Percentiles rank a stretch among this genome's conserved stretches.
These are phyloP conservation scores for Siniperca obscura DNA, from an alignment of 2,797 vertebrate genomes.

Conservation along the genomic window DNA sequence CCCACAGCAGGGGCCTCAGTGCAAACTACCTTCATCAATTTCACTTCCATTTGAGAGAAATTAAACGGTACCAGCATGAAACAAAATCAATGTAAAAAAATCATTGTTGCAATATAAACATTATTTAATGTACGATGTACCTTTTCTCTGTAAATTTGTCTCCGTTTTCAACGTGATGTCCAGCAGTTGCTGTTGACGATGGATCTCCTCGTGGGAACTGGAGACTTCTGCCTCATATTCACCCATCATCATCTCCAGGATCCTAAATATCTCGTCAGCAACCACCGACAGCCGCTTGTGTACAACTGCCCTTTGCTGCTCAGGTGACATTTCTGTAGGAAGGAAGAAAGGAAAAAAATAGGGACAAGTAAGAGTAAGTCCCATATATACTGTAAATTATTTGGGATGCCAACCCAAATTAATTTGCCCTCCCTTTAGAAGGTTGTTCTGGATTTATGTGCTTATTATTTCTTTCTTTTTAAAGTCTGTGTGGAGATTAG, in stretches of 20 bases:
- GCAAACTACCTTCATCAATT: background rate
- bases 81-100: background rate
- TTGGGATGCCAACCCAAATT: no score
- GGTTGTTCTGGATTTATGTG: no score
- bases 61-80: no score
- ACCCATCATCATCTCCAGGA: slow-evolving; percentile 38
- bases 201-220: background rate
- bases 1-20: background rate
- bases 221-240: slow-evolving; percentile 1
- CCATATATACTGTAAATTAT: background rate
- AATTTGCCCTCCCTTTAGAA: background rate
- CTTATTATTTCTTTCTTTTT: background rate
- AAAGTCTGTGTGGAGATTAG: background rate
- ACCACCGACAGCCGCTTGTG: slow-evolving; percentile 16
- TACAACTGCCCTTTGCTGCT: slow-evolving; percentile 29
- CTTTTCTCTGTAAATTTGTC: background rate
- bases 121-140: background rate
- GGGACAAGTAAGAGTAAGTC: background rate
- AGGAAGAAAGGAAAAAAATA: background rate
- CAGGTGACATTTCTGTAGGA: slow-evolving; percentile 34
- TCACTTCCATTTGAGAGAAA: background rate
- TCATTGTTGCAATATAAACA: background rate
- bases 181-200: background rate
- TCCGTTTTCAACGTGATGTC: background rate
- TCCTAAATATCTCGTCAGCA: slow-evolving; percentile 51